A percentile compares a stretch with the other conserved stretches of the same genome.
phyloP scores from a whole-genome alignment of 2,113 vertebrate species.

The Emydocephalus ijimae region DNA sequence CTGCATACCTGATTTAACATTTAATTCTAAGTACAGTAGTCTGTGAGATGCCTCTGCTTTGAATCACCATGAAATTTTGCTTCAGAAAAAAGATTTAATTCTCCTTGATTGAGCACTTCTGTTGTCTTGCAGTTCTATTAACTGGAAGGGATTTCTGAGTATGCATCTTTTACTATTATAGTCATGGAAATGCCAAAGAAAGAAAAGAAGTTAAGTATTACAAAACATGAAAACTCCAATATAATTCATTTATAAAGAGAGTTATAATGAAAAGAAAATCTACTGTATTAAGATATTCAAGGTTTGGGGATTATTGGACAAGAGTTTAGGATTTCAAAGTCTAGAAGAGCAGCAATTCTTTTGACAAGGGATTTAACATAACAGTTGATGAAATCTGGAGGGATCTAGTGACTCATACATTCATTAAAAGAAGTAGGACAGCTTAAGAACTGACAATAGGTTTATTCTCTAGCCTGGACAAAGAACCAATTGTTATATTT shows the following conservation, averaged over 20 bases:
- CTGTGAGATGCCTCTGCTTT: not conserved
- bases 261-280: not conserved
- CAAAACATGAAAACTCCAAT: not conserved
- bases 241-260: not conserved
- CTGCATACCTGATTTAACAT: not conserved
- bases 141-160: not conserved
- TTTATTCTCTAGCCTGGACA: not conserved
- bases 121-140: not conserved
- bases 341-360: not conserved
- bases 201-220: not conserved
- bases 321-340: not conserved
- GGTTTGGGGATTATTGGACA: not conserved
- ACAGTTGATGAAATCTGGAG: not conserved
- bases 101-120: not conserved
- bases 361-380: not conserved
- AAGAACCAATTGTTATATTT: not conserved
- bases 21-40: not conserved
- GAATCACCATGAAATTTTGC: not conserved
- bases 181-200: not conserved
- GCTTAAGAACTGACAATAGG: not conserved
- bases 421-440: not conserved
- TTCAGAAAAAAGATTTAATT: not conserved
- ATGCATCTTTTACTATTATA: not conserved
- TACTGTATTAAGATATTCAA: not conserved
- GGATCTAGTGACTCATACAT: not conserved